Evolutionary conservation across 1,140 invertebrate species (phyloP).

Genomic region (Bactericera cockerelli): DNA sequence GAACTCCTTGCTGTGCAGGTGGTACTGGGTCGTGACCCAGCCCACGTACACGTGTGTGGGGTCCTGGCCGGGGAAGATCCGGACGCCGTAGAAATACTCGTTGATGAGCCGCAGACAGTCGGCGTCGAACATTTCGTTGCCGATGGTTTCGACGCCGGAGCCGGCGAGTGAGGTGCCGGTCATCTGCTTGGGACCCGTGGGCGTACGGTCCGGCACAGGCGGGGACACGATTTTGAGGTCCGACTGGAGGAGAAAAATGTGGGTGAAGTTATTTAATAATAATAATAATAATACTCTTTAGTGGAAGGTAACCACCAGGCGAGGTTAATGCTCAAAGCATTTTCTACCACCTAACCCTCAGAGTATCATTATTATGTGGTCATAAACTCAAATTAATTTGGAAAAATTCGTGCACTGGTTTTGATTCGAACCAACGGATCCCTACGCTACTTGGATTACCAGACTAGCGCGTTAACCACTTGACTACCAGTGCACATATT

Average conservation of each 20-base stretch:
- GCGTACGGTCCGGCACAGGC: slow-evolving; percentile 45
- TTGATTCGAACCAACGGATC: no score
- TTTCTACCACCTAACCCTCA: no score
- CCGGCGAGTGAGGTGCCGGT: slow-evolving; percentile 43
- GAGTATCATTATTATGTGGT: no score
- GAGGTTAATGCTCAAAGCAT: no score
- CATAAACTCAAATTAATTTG: no score
- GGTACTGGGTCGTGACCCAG: slow-evolving; percentile 98
- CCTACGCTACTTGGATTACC: no score
- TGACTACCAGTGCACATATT: no score
- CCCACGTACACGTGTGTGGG: slow-evolving; percentile 93
- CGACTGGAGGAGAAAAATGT: slow-evolving; percentile 30
- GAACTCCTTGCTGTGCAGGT: slow-evolving; percentile 75
- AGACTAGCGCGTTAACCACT: no score
- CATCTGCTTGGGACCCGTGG: slow-evolving; percentile 45
- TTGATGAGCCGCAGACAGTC: slow-evolving; percentile 86
- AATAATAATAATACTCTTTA: no score
- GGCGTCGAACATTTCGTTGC: slow-evolving; percentile 67
- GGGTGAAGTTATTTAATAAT: no score
- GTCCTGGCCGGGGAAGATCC: slow-evolving; percentile 93
- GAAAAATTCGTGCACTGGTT: no score
- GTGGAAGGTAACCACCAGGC: no score
- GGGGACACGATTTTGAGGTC: slow-evolving; percentile 48
- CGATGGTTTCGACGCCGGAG: slow-evolving; percentile 52
- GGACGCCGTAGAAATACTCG: slow-evolving; percentile 90